phyloP scores from a whole-genome alignment of 37 sponge, comb jelly and placozoan genomes.

The Theonella swinhoei region DNA sequence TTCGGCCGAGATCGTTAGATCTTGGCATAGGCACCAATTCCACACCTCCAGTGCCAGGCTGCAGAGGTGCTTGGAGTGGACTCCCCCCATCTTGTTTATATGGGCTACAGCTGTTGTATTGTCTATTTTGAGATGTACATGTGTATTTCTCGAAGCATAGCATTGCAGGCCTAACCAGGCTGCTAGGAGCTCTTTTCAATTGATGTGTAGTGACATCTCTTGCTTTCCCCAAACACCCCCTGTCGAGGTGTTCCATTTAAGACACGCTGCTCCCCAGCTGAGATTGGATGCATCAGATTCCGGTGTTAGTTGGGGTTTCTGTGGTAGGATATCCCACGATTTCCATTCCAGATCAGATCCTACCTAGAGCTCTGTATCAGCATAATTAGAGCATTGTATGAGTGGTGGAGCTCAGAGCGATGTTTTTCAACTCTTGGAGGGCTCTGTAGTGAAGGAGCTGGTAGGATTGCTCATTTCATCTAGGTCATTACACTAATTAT shows the following conservation, averaged over 20 bases:
- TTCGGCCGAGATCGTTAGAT: constrained; percentile 13
- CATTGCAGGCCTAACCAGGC: constrained; percentile 10
- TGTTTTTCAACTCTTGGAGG: constrained; percentile 7
- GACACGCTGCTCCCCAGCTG: constrained; percentile 39
- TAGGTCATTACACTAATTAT: constrained; percentile 14
- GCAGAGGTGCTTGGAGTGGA: not conserved
- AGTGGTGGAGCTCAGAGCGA: not conserved
- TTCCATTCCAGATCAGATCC: constrained; percentile 42
- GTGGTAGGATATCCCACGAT: too few relatives aligned
- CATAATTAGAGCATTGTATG: not conserved
- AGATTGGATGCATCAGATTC: constrained; percentile 40
- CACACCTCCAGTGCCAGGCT: constrained; percentile 19
- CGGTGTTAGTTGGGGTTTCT: too few relatives aligned
- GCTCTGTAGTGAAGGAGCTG: constrained; percentile 36
- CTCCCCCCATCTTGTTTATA: too few relatives aligned
- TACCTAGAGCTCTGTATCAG: not conserved
- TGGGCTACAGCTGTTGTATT: too few relatives aligned
- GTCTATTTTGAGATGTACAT: too few relatives aligned
- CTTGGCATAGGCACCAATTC: constrained; percentile 11
- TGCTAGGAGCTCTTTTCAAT: constrained; percentile 47
- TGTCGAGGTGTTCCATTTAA: not conserved
- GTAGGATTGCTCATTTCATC: constrained; percentile 1
- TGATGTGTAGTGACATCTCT: constrained; percentile 22
- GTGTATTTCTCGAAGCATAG: constrained; percentile 4
- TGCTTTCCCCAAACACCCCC: constrained; percentile 10